phyloP scores from a whole-genome alignment of 2,888 invertebrate genomes.

The Galerucella calmariensis region DNA sequence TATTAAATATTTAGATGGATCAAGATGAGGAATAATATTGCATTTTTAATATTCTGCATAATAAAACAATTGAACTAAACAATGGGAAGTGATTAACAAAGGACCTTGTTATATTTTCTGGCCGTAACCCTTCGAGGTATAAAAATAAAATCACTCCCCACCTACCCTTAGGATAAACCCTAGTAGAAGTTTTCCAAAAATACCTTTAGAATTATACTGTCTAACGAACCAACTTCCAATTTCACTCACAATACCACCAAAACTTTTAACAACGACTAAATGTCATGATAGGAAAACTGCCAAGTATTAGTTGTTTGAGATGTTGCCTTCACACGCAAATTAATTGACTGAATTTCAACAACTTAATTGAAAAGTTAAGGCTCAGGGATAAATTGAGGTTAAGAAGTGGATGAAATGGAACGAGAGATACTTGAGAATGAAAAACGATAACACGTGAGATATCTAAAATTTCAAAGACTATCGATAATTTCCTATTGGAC shows the following conservation, averaged over 20 bases:
- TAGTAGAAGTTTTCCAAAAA: constrained; percentile 14
- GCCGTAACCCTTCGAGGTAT: neutral
- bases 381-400: neutral
- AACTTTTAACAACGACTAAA: constrained; percentile 25
- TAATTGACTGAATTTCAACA: constrained; percentile 34
- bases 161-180: neutral
- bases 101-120: neutral
- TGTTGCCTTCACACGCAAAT: constrained; percentile 35
- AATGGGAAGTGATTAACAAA: neutral
- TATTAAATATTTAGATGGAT: too few relatives aligned
- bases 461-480: too few relatives aligned
- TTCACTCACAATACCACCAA: constrained; percentile 16
- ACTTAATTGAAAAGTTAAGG: constrained; percentile 28
- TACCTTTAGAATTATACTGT: constrained; percentile 4
- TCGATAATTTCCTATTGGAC: too few relatives aligned
- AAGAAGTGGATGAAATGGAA: neutral
- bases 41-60: too few relatives aligned
- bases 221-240: constrained; percentile 29
- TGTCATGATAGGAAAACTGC: constrained; percentile 22
- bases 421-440: too few relatives aligned
- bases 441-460: too few relatives aligned
- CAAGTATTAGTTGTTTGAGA: constrained; percentile 29
- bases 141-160: constrained; percentile 2
- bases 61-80: neutral
- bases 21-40: too few relatives aligned